Evolutionary conservation across 2,113 vertebrate genomes (phyloP).

Genomic region (Platichthys stellatus): DNA sequence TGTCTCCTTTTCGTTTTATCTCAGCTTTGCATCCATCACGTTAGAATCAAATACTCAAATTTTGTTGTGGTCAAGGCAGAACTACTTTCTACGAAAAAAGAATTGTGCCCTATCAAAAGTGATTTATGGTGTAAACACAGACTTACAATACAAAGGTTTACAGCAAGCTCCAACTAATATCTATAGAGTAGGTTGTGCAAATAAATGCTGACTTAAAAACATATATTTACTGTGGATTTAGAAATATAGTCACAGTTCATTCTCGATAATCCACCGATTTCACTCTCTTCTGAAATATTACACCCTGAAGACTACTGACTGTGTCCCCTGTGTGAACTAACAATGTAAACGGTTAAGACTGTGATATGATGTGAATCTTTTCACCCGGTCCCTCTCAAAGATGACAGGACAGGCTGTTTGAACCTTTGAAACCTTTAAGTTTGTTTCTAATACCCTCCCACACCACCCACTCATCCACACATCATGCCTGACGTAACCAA

Average conservation of each 20-base stretch:
- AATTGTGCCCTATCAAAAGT: background rate
- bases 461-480: conserved; percentile 13
- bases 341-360: background rate
- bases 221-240: background rate
- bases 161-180: too few species aligned
- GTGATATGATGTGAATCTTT: background rate
- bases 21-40: too few species aligned
- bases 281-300: background rate
- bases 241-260: background rate
- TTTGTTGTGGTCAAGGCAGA: background rate
- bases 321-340: background rate
- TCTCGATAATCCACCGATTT: background rate
- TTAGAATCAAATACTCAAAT: background rate
- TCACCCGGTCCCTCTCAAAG: background rate
- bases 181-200: background rate
- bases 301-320: background rate
- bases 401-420: conserved; percentile 16
- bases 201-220: background rate
- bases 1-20: too few species aligned
- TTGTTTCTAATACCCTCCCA: conserved; percentile 25
- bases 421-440: conserved; percentile 24
- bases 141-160: background rate
- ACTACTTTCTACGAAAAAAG: background rate
- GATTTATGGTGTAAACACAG: background rate
- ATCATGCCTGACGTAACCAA: conserved; percentile 58